Evolutionary conservation across 2,888 invertebrate genomes (phyloP), one percentile per base, ranked within the genome.

Genomic region (Torymus auratus): DNA sequence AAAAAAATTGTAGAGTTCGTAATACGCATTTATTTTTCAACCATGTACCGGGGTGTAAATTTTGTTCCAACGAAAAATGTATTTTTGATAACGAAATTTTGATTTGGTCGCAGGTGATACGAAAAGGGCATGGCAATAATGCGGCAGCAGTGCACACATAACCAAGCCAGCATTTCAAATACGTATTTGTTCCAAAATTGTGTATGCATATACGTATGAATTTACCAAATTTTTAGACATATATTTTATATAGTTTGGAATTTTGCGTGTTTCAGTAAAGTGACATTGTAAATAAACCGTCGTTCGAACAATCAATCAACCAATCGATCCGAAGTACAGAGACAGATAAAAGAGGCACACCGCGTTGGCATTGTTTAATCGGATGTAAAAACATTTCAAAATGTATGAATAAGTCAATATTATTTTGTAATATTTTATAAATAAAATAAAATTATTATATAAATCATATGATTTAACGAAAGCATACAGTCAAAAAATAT

Each of bases 91-190:
- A 55, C 10, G 23, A 78, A 74, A 75, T 77, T 81, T 82, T 84
- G 79, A 76, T 84, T 79, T 80, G 80, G 69, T 75, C 50, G 82
- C 70, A 81, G 84, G 84, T 80, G 85, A 85, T 85, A 87, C 85
- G 83, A 84, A 83, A 41, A 86, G 85, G 85, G 83, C 84, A 87
- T 87, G 86, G 86, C 85, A 85, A 87, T 87, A 86, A 88, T 88
- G 88, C 87, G 85, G 85, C 87, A 85, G 87, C 85, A 85, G 87
- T 89, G 88, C 87, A 88, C 86, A 88, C 85, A 85, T 88, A 76
- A 88, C 86, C 87, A 88, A 89, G 88, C 87, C 88, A 88, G 85
- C 85, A 83, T 87, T 88, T 85, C 65, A 85, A 85, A 86, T 86
- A 84, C 74, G 75, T 80, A 82, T 80, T 73, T 80, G 70, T 62